Percentiles rank a stretch among this genome's conserved stretches.
Conservation (phyloP, 2,888 invertebrate genomes). For the Clunio marinus region DNA sequence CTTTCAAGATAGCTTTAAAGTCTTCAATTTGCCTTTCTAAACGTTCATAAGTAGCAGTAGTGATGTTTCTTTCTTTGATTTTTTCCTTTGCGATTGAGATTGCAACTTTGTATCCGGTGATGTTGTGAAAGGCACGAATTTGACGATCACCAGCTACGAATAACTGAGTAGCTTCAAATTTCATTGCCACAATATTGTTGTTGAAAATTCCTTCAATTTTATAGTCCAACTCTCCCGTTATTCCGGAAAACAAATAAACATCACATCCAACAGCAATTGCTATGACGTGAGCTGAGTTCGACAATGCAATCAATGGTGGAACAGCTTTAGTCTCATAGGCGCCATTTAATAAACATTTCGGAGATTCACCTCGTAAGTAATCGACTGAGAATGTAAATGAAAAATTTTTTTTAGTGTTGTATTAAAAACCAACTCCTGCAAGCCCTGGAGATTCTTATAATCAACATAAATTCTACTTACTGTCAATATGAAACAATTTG, state of each 20-base stretch:
- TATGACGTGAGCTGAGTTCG: slow-evolving; percentile 74
- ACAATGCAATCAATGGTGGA: slow-evolving; percentile 63
- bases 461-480: slow-evolving; percentile 52
- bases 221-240: slow-evolving; percentile 61
- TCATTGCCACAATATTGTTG: slow-evolving; percentile 65
- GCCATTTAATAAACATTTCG: slow-evolving; percentile 65
- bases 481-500: slow-evolving; percentile 80
- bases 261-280: slow-evolving; percentile 63
- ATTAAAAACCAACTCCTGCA: too few relatives aligned
- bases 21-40: slow-evolving; percentile 65
- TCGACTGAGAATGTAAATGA: slow-evolving; percentile 60
- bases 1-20: slow-evolving; percentile 50
- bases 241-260: slow-evolving; percentile 67
- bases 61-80: slow-evolving; percentile 56
- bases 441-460: too few relatives aligned
- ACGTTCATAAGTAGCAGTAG: slow-evolving; percentile 70
- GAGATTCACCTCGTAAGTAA: slow-evolving; percentile 72
- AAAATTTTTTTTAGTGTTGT: too few relatives aligned
- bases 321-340: slow-evolving; percentile 57
- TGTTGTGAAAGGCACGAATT: slow-evolving; percentile 74
- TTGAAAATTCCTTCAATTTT: slow-evolving; percentile 63
- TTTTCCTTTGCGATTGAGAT: slow-evolving; percentile 53
- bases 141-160: slow-evolving; percentile 70
- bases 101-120: slow-evolving; percentile 60
- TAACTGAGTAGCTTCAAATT: slow-evolving; percentile 72